These are phyloP conservation scores for Toxotes jaculatrix DNA, from an alignment of 2,113 vertebrate species.

Conservation along the genomic window DNA sequence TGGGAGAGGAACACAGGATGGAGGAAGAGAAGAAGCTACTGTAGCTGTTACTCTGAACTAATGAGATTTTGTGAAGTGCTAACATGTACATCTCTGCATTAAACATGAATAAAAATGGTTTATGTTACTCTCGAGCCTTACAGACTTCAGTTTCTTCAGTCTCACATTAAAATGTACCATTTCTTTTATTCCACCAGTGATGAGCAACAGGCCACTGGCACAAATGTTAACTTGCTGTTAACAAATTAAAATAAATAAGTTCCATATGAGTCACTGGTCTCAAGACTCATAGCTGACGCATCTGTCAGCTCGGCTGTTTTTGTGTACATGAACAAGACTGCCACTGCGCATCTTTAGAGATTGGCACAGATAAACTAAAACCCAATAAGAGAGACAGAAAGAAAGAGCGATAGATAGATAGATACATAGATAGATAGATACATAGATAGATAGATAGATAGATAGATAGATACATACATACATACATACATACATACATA, in stretches of 20 bases:
- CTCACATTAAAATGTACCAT: background rate
- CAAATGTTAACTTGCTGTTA: background rate
- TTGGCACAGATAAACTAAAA: background rate
- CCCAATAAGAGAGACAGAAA: background rate
- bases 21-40: slow-evolving; percentile 38
- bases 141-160: background rate
- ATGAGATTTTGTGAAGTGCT: slow-evolving; percentile 36
- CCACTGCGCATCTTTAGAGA: slow-evolving; percentile 9
- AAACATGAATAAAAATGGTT: background rate
- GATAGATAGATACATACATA: slow-evolving; percentile 14
- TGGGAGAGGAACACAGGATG: slow-evolving; percentile 17
- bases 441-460: slow-evolving; percentile 15
- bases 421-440: background rate
- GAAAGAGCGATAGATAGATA: background rate
- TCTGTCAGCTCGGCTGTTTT: slow-evolving; percentile 46
- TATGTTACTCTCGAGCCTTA: background rate
- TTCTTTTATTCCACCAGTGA: background rate
- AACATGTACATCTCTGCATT: slow-evolving; percentile 3
- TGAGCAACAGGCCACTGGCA: slow-evolving; percentile 9
- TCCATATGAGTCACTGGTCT: slow-evolving; percentile 56
- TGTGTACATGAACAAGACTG: slow-evolving; percentile 8
- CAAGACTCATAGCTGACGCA: slow-evolving; percentile 44
- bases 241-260: slow-evolving; percentile 46
- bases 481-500: background rate
- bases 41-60: slow-evolving; percentile 39